Conservation (phyloP, 2,113 vertebrate genomes). For the Turdus rufiventris region DNA sequence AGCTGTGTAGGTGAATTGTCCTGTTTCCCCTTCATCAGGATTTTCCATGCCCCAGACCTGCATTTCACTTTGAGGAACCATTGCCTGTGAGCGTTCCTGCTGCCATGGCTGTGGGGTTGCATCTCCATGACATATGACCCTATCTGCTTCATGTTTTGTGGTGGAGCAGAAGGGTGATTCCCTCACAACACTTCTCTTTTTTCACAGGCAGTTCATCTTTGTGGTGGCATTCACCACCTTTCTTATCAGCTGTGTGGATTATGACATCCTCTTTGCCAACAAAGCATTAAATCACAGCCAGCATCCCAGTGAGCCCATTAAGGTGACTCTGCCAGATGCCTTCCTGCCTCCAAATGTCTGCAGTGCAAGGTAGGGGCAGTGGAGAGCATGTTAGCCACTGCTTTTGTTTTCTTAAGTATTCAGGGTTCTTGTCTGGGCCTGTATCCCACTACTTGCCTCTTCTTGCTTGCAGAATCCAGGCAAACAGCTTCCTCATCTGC, state of each 20-base stretch:
- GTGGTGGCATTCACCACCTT: slow-evolving; percentile 97
- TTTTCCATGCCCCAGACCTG: background rate
- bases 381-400: background rate
- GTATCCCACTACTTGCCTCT: background rate
- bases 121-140: fast-evolving
- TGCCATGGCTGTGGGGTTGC: background rate
- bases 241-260: slow-evolving; percentile 96
- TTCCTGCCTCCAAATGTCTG: slow-evolving; percentile 89
- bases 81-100: background rate
- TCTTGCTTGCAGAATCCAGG: slow-evolving; percentile 81
- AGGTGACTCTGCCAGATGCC: slow-evolving; percentile 93
- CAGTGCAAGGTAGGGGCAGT: slow-evolving; percentile 78
- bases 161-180: background rate
- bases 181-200: background rate
- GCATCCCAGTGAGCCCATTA: slow-evolving; percentile 80
- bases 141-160: background rate
- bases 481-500: slow-evolving; percentile 89
- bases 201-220: slow-evolving; percentile 91
- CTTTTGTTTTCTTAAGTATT: background rate
- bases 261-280: slow-evolving; percentile 98
- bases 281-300: slow-evolving; percentile 95
- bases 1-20: background rate
- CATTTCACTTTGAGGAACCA: background rate
- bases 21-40: background rate
- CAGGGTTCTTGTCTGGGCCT: background rate